Percentiles rank a stretch among this genome's conserved stretches.
Evolutionary conservation across 2,888 invertebrate species (phyloP).

Genomic region (Thyatira batis): DNA sequence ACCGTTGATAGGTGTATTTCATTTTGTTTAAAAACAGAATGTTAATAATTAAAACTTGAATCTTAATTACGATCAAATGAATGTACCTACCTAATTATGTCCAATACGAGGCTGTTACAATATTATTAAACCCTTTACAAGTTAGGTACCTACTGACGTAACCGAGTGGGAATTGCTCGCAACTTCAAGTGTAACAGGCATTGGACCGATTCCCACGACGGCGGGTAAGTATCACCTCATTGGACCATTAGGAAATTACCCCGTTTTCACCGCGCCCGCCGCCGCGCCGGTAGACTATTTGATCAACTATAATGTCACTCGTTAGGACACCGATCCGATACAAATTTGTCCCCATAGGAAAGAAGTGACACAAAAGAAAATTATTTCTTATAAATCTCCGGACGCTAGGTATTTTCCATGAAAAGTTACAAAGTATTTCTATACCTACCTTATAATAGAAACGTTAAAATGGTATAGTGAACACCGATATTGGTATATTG

Average conservation of each 20-base stretch:
- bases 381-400: too few species aligned
- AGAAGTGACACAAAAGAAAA: slow-evolving; percentile 42
- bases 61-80: slow-evolving; percentile 43
- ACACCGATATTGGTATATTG: too few species aligned
- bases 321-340: slow-evolving; percentile 41
- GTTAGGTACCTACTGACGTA: background rate
- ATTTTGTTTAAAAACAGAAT: slow-evolving; percentile 40
- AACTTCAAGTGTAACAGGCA: slow-evolving; percentile 37
- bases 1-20: slow-evolving; percentile 46
- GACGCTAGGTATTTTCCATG: too few species aligned
- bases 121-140: slow-evolving; percentile 14
- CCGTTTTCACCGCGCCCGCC: slow-evolving; percentile 50
- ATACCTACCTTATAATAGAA: too few species aligned
- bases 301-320: slow-evolving; percentile 60
- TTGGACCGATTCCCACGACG: slow-evolving; percentile 67
- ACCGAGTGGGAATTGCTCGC: slow-evolving; percentile 16
- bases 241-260: slow-evolving; percentile 69
- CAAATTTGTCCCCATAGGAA: slow-evolving; percentile 38
- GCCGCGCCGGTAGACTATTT: slow-evolving; percentile 44
- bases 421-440: too few species aligned
- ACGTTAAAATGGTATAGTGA: too few species aligned
- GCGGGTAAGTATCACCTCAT: slow-evolving; percentile 64
- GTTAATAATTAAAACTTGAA: slow-evolving; percentile 47
- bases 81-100: slow-evolving; percentile 31
- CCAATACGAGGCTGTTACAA: slow-evolving; percentile 11